Evolutionary conservation across 2,113 vertebrate genomes (phyloP), one percentile per base, ranked within the genome.

Genomic region (Nymphicus hollandicus): DNA sequence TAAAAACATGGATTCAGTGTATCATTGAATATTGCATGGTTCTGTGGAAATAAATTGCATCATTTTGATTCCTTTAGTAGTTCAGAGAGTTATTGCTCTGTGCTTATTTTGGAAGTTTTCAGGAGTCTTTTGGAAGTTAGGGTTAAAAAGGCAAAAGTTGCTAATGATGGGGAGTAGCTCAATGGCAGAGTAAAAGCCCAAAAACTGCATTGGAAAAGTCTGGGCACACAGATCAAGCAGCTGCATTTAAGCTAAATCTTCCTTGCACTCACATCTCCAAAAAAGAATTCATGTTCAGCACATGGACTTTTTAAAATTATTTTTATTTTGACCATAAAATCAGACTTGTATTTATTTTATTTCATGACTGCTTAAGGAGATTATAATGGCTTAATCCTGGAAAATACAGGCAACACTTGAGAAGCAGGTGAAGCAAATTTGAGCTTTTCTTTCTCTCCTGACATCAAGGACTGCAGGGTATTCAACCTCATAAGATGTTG

Each of bases 31-130:
- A 95, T 92, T 97, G 91, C 93, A 95, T 87, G 93, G 76, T 93
- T 95, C 88, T 81, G 91, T 95, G 92, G 79, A 97, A 97, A 85
- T 93, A 96, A 96, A 96, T 96, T 97, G 96, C 96, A 94, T 88
- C 64, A 41, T 77, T 92, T 94, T 91, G 95, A 83, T 96, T 95
- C 85, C 81, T 68, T 88, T 68, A 76, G 56, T 55, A 70, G 89
- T 95, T 96, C 92, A 84, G 83, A 91, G 92, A 92, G 84, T 91
- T 87, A 80, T 39, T 74, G 86, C 89, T 93, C 81, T 33, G 37
- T 37, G 44, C 66, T 82, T 39, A 24, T 70, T 44, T 71, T 64
- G 74, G 69, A 94, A 93, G 88, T 69, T 91, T 83, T 12, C 55
- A 74, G 86, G 71, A 80, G 79, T 24, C 88, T 96, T 72, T 93